Evolutionary conservation across 2,113 vertebrate genomes (phyloP), one percentile per base, ranked within the genome.

Genomic region (Siniperca chuatsi): DNA sequence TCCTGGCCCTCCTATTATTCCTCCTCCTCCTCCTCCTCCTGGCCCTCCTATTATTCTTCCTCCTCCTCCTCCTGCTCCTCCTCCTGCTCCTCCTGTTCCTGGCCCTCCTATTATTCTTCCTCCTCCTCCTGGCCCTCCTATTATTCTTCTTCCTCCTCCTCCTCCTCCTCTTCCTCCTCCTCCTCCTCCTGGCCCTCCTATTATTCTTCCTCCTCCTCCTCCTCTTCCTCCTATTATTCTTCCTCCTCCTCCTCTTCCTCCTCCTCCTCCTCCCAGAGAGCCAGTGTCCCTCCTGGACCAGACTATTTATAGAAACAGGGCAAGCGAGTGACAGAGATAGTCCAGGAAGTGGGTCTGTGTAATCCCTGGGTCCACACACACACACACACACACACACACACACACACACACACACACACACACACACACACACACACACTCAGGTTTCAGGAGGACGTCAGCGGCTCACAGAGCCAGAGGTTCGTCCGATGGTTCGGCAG

Each of bases 301-400:
- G 20, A 71, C 82, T 93, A 95, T 94, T 92, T 87, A 89, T 94
- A 94, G 93, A 91, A 93, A 90, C 69, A 93, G 91, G 89, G 65
- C 87, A 80, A 78, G 79, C n/a, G 44, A 86, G 29, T 21, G 88
- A 90, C 90, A 92, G 91, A 95, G 89, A 94, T 94, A 95, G 93
- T 23, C 46, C 75, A 91, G 87, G 88, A 95, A 95, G 86, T 94
- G 92, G 94, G 94, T 93, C 94, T 93, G 87, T 91, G 79, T 88
- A 87, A 90, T 93, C 90, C 83, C 92, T 81, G 81, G 92, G 72
- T 85, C 46, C 84, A 73, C 71, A 58, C 81, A 35, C 77, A 75
- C 83, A 42, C 69, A 13, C 48, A 70, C 77, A 75, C 83, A 42
- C 69, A 13, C 48, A 70, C 77, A 75, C 83, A 42, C 69, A 13